A percentile compares a stretch with the other conserved stretches of the same genome.
These are phyloP conservation scores for Euwallacea similis DNA, from an alignment of 1,140 invertebrate species.

Conservation along the genomic window DNA sequence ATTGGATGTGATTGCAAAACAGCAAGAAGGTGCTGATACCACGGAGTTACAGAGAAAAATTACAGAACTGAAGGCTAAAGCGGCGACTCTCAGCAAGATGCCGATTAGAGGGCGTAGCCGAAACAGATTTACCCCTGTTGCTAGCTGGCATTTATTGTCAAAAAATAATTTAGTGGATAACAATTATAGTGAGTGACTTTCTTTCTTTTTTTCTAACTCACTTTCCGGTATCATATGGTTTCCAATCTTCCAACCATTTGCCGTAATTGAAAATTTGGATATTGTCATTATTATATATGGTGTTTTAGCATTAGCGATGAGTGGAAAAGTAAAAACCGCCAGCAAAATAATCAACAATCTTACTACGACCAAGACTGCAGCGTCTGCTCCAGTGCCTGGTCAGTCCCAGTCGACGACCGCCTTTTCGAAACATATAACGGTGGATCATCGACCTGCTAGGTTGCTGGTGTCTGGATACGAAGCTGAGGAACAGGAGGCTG, in stretches of 20 bases:
- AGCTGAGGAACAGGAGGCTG: constrained; percentile 68
- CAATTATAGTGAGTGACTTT: constrained; percentile 34
- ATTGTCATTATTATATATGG: neutral
- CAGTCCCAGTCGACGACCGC: constrained; percentile 23
- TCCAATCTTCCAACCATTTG: neutral
- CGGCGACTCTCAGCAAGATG: constrained; percentile 30
- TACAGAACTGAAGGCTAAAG: constrained; percentile 66
- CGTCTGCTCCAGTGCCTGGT: constrained; percentile 45
- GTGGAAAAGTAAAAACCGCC: constrained; percentile 39
- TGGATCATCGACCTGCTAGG: constrained; percentile 81
- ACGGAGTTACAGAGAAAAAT: constrained; percentile 72
- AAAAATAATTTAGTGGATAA: constrained; percentile 51
- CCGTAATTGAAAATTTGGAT: neutral
- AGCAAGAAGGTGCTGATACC: constrained; percentile 71
- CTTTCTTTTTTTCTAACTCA: neutral
- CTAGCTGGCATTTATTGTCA: constrained; percentile 48
- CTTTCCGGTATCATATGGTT: neutral
- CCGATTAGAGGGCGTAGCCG: constrained; percentile 33
- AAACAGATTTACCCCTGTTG: constrained; percentile 50
- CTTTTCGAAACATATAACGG: constrained; percentile 57
- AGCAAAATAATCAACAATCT: constrained; percentile 34
- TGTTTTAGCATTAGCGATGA: constrained; percentile 33
- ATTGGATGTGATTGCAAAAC: constrained; percentile 81
- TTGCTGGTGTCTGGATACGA: constrained; percentile 79
- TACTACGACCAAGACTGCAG: neutral